A percentile compares a stretch with the other conserved stretches of the same genome.
Conservation (phyloP, 2,888 invertebrate genomes). For the Sminthurinus aureus region DNA sequence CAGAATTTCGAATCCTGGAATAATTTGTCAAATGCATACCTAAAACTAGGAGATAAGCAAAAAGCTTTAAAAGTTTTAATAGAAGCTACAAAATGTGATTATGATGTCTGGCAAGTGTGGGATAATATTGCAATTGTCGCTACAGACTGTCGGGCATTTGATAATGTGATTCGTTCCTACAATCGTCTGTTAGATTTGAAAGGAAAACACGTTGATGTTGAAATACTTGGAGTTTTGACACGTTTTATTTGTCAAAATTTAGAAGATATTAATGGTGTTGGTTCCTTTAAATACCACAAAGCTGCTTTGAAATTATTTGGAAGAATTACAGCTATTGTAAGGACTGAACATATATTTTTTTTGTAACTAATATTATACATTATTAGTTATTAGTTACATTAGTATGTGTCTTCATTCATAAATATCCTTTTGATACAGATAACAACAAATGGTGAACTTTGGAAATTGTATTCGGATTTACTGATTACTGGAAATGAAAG, state of each 20-base stretch:
- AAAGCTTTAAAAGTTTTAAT: conserved; percentile 84
- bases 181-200: conserved; percentile 87
- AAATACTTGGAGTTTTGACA: conserved; percentile 77
- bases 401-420: not conserved
- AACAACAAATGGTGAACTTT: conserved; percentile 74
- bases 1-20: conserved; percentile 97
- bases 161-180: conserved; percentile 82
- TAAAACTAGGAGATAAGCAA: conserved; percentile 83
- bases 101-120: conserved; percentile 94
- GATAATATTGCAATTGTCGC: conserved; percentile 91
- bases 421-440: conserved; percentile 61
- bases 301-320: conserved; percentile 76
- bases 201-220: conserved; percentile 78
- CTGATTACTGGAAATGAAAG: conserved; percentile 52
- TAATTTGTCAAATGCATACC: conserved; percentile 93
- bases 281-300: conserved; percentile 68
- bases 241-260: conserved; percentile 73
- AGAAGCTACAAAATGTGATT: conserved; percentile 84
- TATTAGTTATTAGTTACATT: too few relatives aligned
- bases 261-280: conserved; percentile 68
- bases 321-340: conserved; percentile 71
- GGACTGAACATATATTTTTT: not conserved
- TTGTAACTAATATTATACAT: too few relatives aligned
- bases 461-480: conserved; percentile 79
- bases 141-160: conserved; percentile 84